Evolutionary conservation across 2,888 invertebrate species (phyloP).

Genomic region (Phortica okadai): DNA sequence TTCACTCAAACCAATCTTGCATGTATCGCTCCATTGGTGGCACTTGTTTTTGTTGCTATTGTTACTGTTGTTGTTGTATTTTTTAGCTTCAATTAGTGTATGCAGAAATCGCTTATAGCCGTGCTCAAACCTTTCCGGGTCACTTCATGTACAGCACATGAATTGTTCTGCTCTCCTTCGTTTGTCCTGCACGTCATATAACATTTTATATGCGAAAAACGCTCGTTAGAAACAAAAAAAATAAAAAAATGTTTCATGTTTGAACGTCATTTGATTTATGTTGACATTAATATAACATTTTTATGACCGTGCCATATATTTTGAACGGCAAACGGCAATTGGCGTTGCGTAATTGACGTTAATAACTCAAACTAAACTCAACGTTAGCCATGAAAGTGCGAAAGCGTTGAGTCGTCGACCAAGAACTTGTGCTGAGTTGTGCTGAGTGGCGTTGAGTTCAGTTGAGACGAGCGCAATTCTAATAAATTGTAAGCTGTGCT

Average conservation of each 20-base stretch:
- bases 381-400: not conserved
- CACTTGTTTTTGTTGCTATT: no score
- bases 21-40: not conserved
- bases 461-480: not conserved
- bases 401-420: not conserved
- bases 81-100: not conserved
- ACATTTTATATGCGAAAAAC: not conserved
- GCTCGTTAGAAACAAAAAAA: not conserved
- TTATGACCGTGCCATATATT: not conserved
- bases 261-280: conserved; percentile 22
- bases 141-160: not conserved
- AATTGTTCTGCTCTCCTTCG: no score
- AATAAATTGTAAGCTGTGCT: conserved; percentile 1
- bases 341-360: conserved; percentile 22
- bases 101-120: not conserved
- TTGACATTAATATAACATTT: conserved; percentile 31
- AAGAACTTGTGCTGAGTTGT: not conserved
- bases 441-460: no score
- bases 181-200: not conserved
- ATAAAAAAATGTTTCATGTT: not conserved
- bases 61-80: no score
- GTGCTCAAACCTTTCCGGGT: not conserved
- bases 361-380: conserved; percentile 17
- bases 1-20: no score
- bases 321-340: not conserved